Evolutionary conservation across 1,140 invertebrate species (phyloP), one percentile per base, ranked within the genome.

Genomic region (Cotesia typhae): DNA sequence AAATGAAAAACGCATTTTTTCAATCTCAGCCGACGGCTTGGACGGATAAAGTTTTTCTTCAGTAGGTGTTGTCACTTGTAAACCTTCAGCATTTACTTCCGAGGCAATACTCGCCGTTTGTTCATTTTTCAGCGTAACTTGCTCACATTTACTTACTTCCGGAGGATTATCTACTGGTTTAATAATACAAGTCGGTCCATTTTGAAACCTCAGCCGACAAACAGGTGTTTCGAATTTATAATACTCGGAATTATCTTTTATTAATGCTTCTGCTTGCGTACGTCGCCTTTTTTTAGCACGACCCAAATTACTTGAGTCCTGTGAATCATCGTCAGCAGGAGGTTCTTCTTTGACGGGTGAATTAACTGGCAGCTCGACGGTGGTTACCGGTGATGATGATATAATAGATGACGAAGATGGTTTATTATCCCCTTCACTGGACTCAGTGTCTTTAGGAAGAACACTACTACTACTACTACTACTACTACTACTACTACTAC

Each of bases 1-100:
- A 79, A 95, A 95, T 0, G 93, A 91, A 80, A 94, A 95, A 67
- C 90, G 89, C 80, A 93, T 87, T 77, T 91, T 89, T 73, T 90
- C 89, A 28, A 92, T 87, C 60, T 89, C 87, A 10, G 88, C 85
- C 3, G 89, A 90, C 38, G 89, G 89, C 74, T 89, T 89, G 75
- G 84, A 81, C 76, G 82, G 80, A 80, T 81, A 82, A 4, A 81
- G 51, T 71, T 80, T 84, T 53, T 81, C 79, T 36, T 68, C 57
- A 4, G 67, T 12, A 88, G 80, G 1, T 85, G 85, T 65, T 86
- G 81, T 76, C 86, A 82, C 85, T 83, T 85, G 69, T 84, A 84
- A 79, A 86, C 77, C 74, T 84, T 85, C 57, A 74, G 78, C 57
- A 57, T 87, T 74, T 36, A 28, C 71, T 80, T 78, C 17, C n/a